Conservation (phyloP, 2,888 invertebrate genomes). For the Melangyna quadrimaculata region DNA sequence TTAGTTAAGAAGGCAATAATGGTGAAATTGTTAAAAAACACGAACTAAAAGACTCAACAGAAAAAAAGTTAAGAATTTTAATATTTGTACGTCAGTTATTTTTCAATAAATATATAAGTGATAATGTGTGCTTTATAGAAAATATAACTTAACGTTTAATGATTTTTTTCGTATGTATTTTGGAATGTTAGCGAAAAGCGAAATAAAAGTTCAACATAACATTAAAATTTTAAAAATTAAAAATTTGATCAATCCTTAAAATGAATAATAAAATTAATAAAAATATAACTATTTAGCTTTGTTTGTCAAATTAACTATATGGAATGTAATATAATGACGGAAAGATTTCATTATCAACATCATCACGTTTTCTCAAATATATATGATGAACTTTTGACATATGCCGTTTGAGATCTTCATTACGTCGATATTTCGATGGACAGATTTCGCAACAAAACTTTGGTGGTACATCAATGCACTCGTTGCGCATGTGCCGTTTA, state of each 20-base stretch:
- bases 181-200: constrained; percentile 64
- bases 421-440: constrained; percentile 75
- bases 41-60: constrained; percentile 3
- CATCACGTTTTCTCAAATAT: constrained; percentile 55
- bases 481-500: constrained; percentile 75
- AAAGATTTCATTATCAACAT: constrained; percentile 64
- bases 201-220: not conserved
- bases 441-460: constrained; percentile 75
- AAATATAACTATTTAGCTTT: not conserved
- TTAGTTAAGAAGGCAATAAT: constrained; percentile 60
- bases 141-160: constrained; percentile 29
- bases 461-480: constrained; percentile 76
- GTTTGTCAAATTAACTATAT: constrained; percentile 64
- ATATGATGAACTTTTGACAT: constrained; percentile 74
- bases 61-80: not conserved
- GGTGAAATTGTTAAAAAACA: constrained; percentile 31
- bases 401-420: constrained; percentile 75
- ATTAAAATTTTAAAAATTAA: constrained; percentile 6
- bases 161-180: constrained; percentile 19
- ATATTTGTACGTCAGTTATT: constrained; percentile 56
- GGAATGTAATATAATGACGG: constrained; percentile 73
- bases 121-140: constrained; percentile 22
- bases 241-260: constrained; percentile 1
- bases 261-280: constrained; percentile 17
- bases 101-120: constrained; percentile 24